Base-by-base conservation (phyloP, 2,113 vertebrate species). In the Dromas ardeola region DNA sequence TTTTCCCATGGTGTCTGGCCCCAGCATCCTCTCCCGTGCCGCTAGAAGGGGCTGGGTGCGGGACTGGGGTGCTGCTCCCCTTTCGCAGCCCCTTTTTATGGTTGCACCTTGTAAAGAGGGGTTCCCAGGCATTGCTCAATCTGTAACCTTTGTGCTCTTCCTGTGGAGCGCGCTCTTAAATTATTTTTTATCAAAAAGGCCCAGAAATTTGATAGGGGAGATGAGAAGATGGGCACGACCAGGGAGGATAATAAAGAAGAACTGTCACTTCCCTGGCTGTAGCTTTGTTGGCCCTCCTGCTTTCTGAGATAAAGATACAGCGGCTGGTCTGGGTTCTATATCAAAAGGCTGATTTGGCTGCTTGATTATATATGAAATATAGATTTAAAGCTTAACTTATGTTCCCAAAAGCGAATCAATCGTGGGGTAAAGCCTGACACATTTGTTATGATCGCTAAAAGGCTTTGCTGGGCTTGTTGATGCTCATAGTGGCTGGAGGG, bases 281-380 rank as follows among this genome's bases (percentile, higher is more conserved):
- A 96, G 93, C 94, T 97, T 98, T 97, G 93, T 95, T 96, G 92
- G 96, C 84, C 92, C 96, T 98, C 93, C 97, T 98, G 97, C 87
- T 97, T 96, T 95, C 81, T 86, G 95, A 97, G 98, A 98, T 98
- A 98, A 98, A 98, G 95, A 92, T 93, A 73, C 69, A 92, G 93
- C 5, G 73, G 70, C 93, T 97, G 85, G 65, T 83, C 94, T 96
- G 96, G 94, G 89, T 83, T 97, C 91, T 96, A 27, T 98, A 98
- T 97, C 97, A 97, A 96, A 97, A 96, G 94, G 53, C 90, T 6
- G 92, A 97, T 98, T 97, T 94, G 96, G 94, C 93, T 95, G 95
- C 86, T 95, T 95, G 97, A 98, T 98, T 98, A 94, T 86, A 96
- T 95, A 96, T 88, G 93, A 98, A 96, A 98, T 97, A 97, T 97